These are phyloP conservation scores for Odontamblyopus lacepedii DNA, from an alignment of 2,797 vertebrate genomes.

Conservation along the genomic window DNA sequence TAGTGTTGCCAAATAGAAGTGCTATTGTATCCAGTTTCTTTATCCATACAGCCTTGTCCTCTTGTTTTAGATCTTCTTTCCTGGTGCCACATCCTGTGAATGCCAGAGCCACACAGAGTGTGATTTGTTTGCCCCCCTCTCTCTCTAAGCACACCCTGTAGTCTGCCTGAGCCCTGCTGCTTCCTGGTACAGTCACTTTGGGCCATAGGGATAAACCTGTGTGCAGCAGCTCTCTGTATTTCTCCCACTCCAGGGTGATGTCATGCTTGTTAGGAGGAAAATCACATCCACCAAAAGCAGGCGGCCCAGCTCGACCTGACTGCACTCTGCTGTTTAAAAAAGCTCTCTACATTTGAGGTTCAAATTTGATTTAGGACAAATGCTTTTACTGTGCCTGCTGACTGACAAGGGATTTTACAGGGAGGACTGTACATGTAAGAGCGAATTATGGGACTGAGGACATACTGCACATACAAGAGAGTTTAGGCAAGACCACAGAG, in stretches of 20 bases:
- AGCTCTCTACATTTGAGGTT: slow-evolving; percentile 40
- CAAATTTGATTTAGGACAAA: slow-evolving; percentile 52
- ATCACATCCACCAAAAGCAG: slow-evolving; percentile 61
- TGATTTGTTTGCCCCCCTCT: slow-evolving; percentile 70
- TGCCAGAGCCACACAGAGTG: slow-evolving; percentile 63
- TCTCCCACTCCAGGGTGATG: slow-evolving; percentile 71
- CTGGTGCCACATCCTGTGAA: slow-evolving; percentile 29
- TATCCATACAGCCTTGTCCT: no score
- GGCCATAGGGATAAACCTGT: slow-evolving; percentile 53
- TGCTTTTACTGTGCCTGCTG: slow-evolving; percentile 36
- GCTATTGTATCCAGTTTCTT: no score
- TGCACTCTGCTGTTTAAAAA: slow-evolving; percentile 41
- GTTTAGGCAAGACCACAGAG: no score
- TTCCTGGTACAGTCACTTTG: slow-evolving; percentile 73
- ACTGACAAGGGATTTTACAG: slow-evolving; percentile 25
- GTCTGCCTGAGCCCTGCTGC: slow-evolving; percentile 77
- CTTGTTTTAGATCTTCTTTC: slow-evolving; percentile 31
- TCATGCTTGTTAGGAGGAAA: slow-evolving; percentile 73
- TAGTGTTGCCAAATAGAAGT: no score
- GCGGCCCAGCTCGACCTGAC: slow-evolving; percentile 49
- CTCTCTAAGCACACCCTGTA: slow-evolving; percentile 34
- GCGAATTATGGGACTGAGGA: background rate
- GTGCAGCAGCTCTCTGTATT: slow-evolving; percentile 58
- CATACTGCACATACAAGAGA: slow-evolving; percentile 20
- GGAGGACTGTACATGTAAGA: slow-evolving; percentile 1